Percentiles rank a stretch among this genome's conserved stretches.
Conservation (phyloP, 1,140 invertebrate species). For the Polypedilum pembai region DNA sequence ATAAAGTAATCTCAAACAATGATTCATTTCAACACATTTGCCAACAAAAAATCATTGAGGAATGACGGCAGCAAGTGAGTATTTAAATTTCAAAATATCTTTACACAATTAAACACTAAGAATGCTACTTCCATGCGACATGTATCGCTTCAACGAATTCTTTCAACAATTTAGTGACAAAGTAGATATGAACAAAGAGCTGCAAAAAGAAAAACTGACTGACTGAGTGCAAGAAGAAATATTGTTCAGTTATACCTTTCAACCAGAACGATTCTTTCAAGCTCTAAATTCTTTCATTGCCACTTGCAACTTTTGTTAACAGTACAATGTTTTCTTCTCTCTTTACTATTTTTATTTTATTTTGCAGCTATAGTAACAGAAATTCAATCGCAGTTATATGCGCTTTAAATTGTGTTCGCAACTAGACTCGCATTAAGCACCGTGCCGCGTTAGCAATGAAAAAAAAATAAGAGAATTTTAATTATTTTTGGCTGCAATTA, state of each 20-base stretch:
- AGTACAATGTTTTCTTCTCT: no score
- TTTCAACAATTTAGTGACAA: constrained; percentile 4
- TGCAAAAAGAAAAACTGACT: not conserved
- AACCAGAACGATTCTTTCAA: constrained; percentile 17
- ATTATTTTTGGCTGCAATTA: constrained; percentile 4
- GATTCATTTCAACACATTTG: no score
- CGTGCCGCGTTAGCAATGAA: not conserved
- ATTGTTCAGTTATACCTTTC: not conserved
- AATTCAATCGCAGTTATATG: no score
- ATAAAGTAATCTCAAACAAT: no score
- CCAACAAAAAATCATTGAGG: no score
- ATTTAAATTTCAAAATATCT: not conserved
- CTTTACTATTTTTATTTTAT: no score
- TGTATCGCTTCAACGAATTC: constrained; percentile 10
- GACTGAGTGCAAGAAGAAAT: not conserved
- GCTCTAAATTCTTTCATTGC: constrained; percentile 11
- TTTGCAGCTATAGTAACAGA: no score
- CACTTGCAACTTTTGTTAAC: not conserved
- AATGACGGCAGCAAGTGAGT: no score
- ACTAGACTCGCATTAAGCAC: not conserved
- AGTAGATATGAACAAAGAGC: not conserved
- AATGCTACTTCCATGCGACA: not conserved
- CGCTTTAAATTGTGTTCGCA: not conserved
- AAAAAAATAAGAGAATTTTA: not conserved
- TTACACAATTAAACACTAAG: not conserved